phyloP scores from a whole-genome alignment of 2,888 invertebrate species.

The Polydrusus pterygomalis region DNA sequence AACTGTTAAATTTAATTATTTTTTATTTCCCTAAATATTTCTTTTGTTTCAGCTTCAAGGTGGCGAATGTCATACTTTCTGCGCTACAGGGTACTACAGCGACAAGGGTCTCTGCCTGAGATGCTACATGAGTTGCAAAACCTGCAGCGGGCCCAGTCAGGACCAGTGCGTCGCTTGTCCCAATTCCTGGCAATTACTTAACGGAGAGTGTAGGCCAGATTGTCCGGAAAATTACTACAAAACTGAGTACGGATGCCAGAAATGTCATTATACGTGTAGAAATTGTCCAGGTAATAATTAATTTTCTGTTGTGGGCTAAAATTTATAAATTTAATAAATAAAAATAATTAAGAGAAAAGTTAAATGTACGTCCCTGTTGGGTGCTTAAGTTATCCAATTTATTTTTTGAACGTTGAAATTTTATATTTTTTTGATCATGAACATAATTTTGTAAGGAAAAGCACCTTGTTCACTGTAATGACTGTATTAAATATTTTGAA shows the following conservation, averaged over 20 bases:
- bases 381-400: no score
- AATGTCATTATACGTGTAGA: conserved; percentile 91
- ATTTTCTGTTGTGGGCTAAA: no score
- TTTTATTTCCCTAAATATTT: no score
- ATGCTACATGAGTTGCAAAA: conserved; percentile 89
- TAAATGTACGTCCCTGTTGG: no score
- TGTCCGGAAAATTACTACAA: conserved; percentile 92
- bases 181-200: conserved; percentile 85
- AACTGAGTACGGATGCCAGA: conserved; percentile 87
- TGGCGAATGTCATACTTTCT: conserved; percentile 87
- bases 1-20: no score
- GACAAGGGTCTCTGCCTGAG: conserved; percentile 88
- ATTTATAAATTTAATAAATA: no score
- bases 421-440: no score
- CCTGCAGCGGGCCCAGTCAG: conserved; percentile 88
- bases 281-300: conserved; percentile 83
- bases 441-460: no score
- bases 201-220: conserved; percentile 89
- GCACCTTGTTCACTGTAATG: no score
- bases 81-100: conserved; percentile 89
- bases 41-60: conserved; percentile 77
- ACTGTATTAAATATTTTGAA: neutral
- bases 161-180: conserved; percentile 92
- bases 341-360: no score
- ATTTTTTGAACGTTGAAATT: no score